phyloP scores from a whole-genome alignment of 2,113 vertebrate species.

The Entosphenus tridentatus region DNA sequence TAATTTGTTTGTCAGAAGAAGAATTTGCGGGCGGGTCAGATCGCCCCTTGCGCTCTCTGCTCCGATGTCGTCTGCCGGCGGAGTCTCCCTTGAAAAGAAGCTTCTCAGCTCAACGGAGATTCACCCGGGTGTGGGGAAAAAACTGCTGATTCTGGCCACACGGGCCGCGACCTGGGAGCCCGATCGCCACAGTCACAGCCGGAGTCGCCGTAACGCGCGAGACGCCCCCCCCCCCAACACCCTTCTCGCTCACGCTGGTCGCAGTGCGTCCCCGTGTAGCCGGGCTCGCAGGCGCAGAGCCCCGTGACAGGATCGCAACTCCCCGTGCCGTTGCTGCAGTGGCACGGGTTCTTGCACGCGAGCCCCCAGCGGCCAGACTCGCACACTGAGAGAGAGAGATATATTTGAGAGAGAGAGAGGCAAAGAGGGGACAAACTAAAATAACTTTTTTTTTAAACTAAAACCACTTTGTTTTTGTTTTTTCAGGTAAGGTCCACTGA shows the following conservation, averaged over 20 bases:
- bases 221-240: too few species aligned
- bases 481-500: rapidly evolving
- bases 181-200: too few species aligned
- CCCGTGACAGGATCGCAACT: conserved; percentile 39
- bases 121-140: too few species aligned
- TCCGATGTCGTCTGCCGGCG: too few species aligned
- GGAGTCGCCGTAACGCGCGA: too few species aligned
- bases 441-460: rapidly evolving
- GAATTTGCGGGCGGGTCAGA: too few species aligned
- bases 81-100: too few species aligned
- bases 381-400: conserved; percentile 31
- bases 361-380: conserved; percentile 45
- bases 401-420: neutral
- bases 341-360: conserved; percentile 29
- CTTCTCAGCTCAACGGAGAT: too few species aligned
- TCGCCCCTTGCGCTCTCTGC: too few species aligned
- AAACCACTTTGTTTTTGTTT: rapidly evolving
- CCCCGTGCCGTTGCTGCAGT: conserved; percentile 40
- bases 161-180: too few species aligned
- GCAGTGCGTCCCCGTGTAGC: conserved; percentile 34
- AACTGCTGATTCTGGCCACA: too few species aligned
- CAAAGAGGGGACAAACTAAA: rapidly evolving
- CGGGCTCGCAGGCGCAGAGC: conserved; percentile 44
- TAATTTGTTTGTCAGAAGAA: too few species aligned
- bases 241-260: conserved; percentile 33